A percentile compares a stretch with the other conserved stretches of the same genome.
Evolutionary conservation across 2,113 vertebrate genomes (phyloP).

Genomic region (Columbina picui): DNA sequence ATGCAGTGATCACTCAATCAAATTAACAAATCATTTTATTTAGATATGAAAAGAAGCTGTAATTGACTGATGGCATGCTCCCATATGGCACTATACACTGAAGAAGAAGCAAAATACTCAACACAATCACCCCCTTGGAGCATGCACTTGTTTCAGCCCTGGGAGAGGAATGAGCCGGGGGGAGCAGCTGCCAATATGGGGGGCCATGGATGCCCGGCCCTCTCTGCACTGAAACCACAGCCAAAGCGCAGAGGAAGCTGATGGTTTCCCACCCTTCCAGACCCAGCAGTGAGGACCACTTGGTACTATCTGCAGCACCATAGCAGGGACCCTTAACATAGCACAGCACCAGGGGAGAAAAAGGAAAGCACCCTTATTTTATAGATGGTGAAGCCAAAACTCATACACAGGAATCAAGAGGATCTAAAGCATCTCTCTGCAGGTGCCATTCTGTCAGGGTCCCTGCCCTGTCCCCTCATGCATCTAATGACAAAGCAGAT

Average conservation of each 20-base stretch:
- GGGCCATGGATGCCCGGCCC: rapidly evolving
- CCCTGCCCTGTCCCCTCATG: neutral
- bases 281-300: neutral
- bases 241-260: neutral
- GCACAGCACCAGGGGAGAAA: neutral
- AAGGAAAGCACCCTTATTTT: neutral
- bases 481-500: neutral
- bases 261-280: neutral
- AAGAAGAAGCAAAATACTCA: neutral
- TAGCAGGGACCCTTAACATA: neutral
- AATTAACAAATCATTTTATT: conserved; percentile 84
- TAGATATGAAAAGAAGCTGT: conserved; percentile 71
- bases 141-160: neutral
- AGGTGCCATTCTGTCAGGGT: neutral
- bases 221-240: neutral
- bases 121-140: neutral
- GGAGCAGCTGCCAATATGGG: neutral
- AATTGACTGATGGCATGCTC: conserved; percentile 68
- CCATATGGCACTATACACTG: conserved; percentile 41
- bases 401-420: neutral
- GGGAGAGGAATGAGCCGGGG: neutral
- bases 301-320: neutral
- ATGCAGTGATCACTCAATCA: conserved; percentile 75
- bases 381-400: neutral
- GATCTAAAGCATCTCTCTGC: neutral